Percentiles rank a stretch among this genome's conserved stretches.
Conservation (phyloP, 1,140 invertebrate species). For the Lethrus apterus region DNA sequence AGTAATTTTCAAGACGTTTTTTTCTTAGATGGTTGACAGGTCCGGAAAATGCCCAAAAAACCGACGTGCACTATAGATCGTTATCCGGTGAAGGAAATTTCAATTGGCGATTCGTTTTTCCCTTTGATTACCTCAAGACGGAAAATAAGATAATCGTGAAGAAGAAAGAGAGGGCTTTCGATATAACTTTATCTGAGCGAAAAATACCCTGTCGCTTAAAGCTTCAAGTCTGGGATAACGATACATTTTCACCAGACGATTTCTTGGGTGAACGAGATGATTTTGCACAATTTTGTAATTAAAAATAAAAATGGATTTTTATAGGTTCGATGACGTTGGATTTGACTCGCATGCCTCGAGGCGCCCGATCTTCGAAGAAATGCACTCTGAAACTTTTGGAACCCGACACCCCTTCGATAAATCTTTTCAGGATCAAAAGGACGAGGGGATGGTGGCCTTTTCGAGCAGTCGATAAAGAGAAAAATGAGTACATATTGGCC, state of each 20-base stretch:
- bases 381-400: constrained; percentile 56
- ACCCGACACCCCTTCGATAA: constrained; percentile 55
- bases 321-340: constrained; percentile 41
- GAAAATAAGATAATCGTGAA: constrained; percentile 66
- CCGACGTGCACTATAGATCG: constrained; percentile 77
- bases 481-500: constrained; percentile 38
- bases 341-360: constrained; percentile 40
- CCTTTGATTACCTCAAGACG: constrained; percentile 67
- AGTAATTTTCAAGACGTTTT: constrained; percentile 10
- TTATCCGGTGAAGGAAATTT: constrained; percentile 77
- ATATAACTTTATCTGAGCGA: constrained; percentile 56
- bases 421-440: constrained; percentile 67
- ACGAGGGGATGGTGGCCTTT: constrained; percentile 83
- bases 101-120: constrained; percentile 87
- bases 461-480: constrained; percentile 36
- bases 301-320: constrained; percentile 10
- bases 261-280: constrained; percentile 61
- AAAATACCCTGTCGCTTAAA: constrained; percentile 58
- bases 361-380: constrained; percentile 45
- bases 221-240: constrained; percentile 69
- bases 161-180: constrained; percentile 52
- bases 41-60: constrained; percentile 61
- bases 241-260: constrained; percentile 69
- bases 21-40: constrained; percentile 65
- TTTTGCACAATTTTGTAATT: constrained; percentile 1